Conservation (phyloP, 2,797 vertebrate genomes). For the Taenioides sp. region DNA sequence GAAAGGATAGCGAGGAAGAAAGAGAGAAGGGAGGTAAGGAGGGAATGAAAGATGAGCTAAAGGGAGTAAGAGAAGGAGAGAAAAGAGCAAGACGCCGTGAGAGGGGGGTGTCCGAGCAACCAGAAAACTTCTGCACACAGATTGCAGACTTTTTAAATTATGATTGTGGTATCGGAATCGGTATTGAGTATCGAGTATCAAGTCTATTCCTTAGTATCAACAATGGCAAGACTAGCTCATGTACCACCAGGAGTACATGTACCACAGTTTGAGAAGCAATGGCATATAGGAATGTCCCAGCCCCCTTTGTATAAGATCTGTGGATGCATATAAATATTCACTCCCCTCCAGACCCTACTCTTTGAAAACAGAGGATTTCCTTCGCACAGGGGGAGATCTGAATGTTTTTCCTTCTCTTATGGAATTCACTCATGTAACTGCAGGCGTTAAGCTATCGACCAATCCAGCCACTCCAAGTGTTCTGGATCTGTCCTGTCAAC, state of each 20-base stretch:
- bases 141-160: no score
- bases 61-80: not conserved
- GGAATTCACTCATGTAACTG: conserved; percentile 66
- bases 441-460: conserved; percentile 40
- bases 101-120: no score
- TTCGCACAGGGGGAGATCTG: conserved; percentile 55
- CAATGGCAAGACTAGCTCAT: no score
- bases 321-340: conserved; percentile 39
- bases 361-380: conserved; percentile 73
- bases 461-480: conserved; percentile 27
- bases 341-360: conserved; percentile 27
- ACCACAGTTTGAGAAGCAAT: no score
- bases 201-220: no score
- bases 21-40: not conserved
- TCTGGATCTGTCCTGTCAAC: conserved; percentile 39
- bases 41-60: not conserved
- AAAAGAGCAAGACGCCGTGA: no score
- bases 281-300: conserved; percentile 19
- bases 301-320: conserved; percentile 23
- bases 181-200: no score
- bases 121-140: no score
- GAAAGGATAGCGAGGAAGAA: not conserved
- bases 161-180: no score
- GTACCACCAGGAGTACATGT: no score
- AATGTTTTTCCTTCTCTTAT: conserved; percentile 61